These are phyloP conservation scores for Spondyliosoma cantharus DNA, from an alignment of 2,797 vertebrate genomes.

Conservation along the genomic window DNA sequence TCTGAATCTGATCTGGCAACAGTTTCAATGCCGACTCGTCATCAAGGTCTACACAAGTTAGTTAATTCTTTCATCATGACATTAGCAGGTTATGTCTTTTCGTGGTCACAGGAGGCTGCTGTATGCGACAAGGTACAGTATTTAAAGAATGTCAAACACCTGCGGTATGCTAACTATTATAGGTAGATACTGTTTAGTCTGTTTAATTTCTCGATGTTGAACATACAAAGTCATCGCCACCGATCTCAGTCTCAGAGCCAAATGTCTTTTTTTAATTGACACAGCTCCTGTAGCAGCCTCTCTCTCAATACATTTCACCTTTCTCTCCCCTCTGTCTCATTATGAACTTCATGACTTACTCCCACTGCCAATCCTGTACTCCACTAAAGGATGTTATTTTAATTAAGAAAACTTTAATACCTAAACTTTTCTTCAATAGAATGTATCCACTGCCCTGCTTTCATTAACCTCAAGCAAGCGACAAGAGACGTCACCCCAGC, in stretches of 20 bases:
- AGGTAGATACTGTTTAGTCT: background rate
- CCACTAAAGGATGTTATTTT: conserved; percentile 15
- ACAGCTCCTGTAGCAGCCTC: background rate
- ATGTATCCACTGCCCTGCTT: conserved; percentile 6
- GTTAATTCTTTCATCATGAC: background rate
- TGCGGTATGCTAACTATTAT: background rate
- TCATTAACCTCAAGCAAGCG: background rate
- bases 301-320: background rate
- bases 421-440: conserved; percentile 21
- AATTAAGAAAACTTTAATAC: conserved; percentile 31
- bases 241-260: background rate
- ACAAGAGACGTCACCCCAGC: background rate
- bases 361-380: background rate
- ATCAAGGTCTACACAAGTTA: background rate
- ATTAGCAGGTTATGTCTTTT: background rate
- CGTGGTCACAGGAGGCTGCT: background rate
- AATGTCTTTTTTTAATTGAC: conserved; percentile 41
- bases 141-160: background rate
- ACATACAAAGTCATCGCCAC: background rate
- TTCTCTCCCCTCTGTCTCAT: conserved; percentile 27
- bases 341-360: conserved; percentile 21
- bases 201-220: background rate
- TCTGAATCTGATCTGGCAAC: background rate
- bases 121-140: too few species aligned
- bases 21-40: background rate